These are phyloP conservation scores for Drosophila mettleri DNA, from an alignment of 2,888 invertebrate species.

Conservation along the genomic window DNA sequence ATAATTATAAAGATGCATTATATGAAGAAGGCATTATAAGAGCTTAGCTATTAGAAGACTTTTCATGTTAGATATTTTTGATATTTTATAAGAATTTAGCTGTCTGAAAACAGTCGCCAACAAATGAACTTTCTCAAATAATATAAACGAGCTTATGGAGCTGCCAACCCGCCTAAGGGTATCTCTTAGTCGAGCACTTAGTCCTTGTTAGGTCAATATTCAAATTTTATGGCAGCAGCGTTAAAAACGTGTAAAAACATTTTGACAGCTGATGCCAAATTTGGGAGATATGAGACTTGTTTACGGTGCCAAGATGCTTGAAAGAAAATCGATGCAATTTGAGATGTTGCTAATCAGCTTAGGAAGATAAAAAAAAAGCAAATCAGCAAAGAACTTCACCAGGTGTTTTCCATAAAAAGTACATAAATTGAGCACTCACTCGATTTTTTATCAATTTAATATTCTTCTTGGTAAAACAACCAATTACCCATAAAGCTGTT, in stretches of 20 bases:
- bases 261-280: conserved; percentile 6
- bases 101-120: too few species aligned
- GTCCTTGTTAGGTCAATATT: background rate
- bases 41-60: too few species aligned
- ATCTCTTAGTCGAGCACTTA: background rate
- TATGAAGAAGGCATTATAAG: too few species aligned
- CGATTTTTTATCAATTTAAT: background rate
- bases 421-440: background rate
- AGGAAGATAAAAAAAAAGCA: background rate
- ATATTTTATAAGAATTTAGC: too few species aligned
- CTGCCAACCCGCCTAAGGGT: too few species aligned
- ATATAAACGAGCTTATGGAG: too few species aligned
- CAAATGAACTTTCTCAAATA: too few species aligned
- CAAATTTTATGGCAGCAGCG: conserved; percentile 2
- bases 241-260: conserved; percentile 9
- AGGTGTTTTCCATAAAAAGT: conserved; percentile 3
- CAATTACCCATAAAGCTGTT: background rate
- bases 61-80: too few species aligned
- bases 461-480: too few species aligned
- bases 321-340: conserved; percentile 6
- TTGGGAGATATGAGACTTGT: background rate
- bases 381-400: background rate
- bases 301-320: background rate
- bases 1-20: too few species aligned
- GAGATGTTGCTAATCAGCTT: conserved; percentile 8